Conservation (phyloP, 2,888 invertebrate species). For the Amphipyra tragopoginis region DNA sequence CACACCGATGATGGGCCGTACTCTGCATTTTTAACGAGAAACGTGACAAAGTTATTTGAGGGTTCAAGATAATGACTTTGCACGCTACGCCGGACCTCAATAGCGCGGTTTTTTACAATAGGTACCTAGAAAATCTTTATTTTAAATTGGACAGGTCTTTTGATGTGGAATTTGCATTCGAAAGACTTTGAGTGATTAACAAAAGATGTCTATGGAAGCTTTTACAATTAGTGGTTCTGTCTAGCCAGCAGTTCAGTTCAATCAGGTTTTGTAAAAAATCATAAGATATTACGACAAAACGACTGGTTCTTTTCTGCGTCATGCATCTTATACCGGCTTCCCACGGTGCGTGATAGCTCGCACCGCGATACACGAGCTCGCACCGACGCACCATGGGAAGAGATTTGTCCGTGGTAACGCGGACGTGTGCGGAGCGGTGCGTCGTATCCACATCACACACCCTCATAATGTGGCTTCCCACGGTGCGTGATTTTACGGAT, state of each 20-base stretch:
- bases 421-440: no score
- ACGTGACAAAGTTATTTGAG: slow-evolving; percentile 51
- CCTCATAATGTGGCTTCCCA: no score
- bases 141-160: slow-evolving; percentile 20
- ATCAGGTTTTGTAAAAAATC: not conserved
- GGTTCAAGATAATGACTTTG: slow-evolving; percentile 48
- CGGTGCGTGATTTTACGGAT: no score
- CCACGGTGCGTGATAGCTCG: no score
- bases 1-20: slow-evolving; percentile 31
- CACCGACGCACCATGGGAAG: no score
- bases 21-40: slow-evolving; percentile 61
- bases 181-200: slow-evolving; percentile 4
- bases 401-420: no score
- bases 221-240: slow-evolving; percentile 16
- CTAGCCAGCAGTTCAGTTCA: slow-evolving; percentile 2
- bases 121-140: slow-evolving; percentile 14
- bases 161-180: slow-evolving; percentile 21
- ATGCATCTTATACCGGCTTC: no score
- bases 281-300: no score
- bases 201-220: not conserved
- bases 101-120: slow-evolving; percentile 20
- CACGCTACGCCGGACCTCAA: slow-evolving; percentile 26
- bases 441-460: no score
- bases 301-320: no score
- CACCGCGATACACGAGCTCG: no score